Percentiles rank a stretch among this genome's conserved stretches.
These are phyloP conservation scores for Pteropus rufus DNA, from an alignment of 2,797 vertebrate genomes.

Conservation along the genomic window DNA sequence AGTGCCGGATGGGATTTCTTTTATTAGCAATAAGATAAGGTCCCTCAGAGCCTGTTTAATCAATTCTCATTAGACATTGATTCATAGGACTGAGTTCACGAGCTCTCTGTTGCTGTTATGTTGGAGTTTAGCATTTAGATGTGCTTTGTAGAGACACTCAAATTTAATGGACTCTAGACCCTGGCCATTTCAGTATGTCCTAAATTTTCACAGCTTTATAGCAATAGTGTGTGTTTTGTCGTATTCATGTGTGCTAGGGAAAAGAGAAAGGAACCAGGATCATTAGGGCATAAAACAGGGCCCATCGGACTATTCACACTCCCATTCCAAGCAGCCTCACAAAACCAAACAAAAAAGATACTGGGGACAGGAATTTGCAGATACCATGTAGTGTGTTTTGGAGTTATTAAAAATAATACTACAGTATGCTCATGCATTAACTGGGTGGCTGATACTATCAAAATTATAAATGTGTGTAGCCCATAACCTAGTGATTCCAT, in stretches of 20 bases:
- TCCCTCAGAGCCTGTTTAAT: slow-evolving; percentile 49
- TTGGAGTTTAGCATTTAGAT: background rate
- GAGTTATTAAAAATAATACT: background rate
- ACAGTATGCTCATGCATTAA: background rate
- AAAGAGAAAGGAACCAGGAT: background rate
- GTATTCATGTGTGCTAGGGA: background rate
- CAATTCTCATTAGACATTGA: slow-evolving; percentile 66
- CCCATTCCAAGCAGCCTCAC: too few species aligned
- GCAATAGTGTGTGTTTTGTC: background rate
- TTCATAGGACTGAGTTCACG: background rate
- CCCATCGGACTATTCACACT: background rate
- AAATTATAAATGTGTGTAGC: background rate
- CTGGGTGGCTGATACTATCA: background rate
- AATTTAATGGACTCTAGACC: background rate
- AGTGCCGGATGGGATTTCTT: slow-evolving; percentile 49
- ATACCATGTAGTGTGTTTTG: background rate
- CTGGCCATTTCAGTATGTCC: background rate
- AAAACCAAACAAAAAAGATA: background rate
- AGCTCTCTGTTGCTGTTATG: background rate
- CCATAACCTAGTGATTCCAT: background rate
- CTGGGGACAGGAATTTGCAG: background rate
- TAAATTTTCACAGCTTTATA: background rate
- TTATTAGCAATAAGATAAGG: slow-evolving; percentile 55
- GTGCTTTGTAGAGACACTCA: background rate
- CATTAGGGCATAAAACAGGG: background rate